A percentile compares a stretch with the other conserved stretches of the same genome.
These are phyloP conservation scores for Smithornis capensis DNA, from an alignment of 2,113 vertebrate species.

Conservation along the genomic window DNA sequence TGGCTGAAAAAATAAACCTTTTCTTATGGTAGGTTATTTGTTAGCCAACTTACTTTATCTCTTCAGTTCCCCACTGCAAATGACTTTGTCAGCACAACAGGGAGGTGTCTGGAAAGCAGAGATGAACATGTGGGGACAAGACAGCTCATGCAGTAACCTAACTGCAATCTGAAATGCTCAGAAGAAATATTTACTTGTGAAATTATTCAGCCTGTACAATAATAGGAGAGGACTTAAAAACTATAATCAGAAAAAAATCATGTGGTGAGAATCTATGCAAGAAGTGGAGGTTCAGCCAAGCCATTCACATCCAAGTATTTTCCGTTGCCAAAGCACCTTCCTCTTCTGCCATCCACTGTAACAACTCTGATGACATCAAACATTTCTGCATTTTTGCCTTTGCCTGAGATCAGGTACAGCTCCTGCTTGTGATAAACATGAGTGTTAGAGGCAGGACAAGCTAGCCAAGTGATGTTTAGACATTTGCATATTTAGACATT, in stretches of 20 bases:
- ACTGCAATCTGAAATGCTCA: not conserved
- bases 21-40: not conserved
- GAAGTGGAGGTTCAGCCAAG: not conserved
- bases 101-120: not conserved
- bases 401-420: not conserved
- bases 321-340: not conserved
- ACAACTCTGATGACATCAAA: accelerated
- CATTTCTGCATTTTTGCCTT: not conserved
- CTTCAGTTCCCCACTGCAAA: not conserved
- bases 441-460: not conserved
- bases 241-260: not conserved
- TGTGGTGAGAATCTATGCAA: not conserved
- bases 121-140: accelerated
- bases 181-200: not conserved
- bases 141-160: not conserved
- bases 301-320: not conserved
- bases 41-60: not conserved
- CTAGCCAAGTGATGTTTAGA: not conserved
- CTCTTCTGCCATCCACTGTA: not conserved
- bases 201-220: not conserved
- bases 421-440: not conserved
- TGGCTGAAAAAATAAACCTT: not conserved
- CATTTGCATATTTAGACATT: not conserved
- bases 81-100: not conserved
- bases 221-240: not conserved